A percentile compares a stretch with the other conserved stretches of the same genome.
Evolutionary conservation across 2,888 invertebrate genomes (phyloP).

Genomic region (Thumatha senex): DNA sequence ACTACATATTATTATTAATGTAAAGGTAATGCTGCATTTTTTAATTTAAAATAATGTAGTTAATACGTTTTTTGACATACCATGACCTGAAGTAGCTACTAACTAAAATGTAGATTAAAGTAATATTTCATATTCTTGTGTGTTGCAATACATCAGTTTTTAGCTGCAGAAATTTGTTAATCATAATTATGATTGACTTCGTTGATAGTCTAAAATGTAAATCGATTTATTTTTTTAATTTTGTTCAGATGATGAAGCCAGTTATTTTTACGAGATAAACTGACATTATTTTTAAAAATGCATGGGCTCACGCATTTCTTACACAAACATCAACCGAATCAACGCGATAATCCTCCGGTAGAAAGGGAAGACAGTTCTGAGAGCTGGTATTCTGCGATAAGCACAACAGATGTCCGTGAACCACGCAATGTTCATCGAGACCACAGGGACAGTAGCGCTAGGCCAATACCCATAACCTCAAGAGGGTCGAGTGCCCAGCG

Average conservation of each 20-base stretch:
- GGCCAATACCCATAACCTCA: conserved; percentile 58
- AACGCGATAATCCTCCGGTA: conserved; percentile 57
- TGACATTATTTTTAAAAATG: conserved; percentile 53
- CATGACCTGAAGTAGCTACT: too few relatives aligned
- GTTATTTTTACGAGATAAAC: conserved; percentile 22
- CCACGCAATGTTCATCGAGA: conserved; percentile 47
- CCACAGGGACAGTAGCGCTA: conserved; percentile 20
- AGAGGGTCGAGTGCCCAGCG: conserved; percentile 56
- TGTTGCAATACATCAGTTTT: not conserved
- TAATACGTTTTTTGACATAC: too few relatives aligned
- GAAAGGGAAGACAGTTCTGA: conserved; percentile 73
- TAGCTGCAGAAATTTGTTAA: not conserved
- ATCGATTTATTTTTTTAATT: conserved; percentile 23
- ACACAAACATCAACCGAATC: conserved; percentile 49
- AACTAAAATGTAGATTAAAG: too few relatives aligned
- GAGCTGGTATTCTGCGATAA: conserved; percentile 70
- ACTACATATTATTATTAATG: too few relatives aligned
- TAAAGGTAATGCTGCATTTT: too few relatives aligned
- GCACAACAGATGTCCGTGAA: conserved; percentile 55
- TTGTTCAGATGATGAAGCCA: not conserved
- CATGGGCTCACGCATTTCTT: conserved; percentile 75
- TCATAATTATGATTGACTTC: conserved; percentile 4
- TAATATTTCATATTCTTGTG: too few relatives aligned
- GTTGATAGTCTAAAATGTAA: conserved; percentile 38
- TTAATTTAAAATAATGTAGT: too few relatives aligned